Percentiles rank a stretch among this genome's conserved stretches.
Evolutionary conservation across 2,797 vertebrate genomes (phyloP).

Genomic region (Crax fasciolata): DNA sequence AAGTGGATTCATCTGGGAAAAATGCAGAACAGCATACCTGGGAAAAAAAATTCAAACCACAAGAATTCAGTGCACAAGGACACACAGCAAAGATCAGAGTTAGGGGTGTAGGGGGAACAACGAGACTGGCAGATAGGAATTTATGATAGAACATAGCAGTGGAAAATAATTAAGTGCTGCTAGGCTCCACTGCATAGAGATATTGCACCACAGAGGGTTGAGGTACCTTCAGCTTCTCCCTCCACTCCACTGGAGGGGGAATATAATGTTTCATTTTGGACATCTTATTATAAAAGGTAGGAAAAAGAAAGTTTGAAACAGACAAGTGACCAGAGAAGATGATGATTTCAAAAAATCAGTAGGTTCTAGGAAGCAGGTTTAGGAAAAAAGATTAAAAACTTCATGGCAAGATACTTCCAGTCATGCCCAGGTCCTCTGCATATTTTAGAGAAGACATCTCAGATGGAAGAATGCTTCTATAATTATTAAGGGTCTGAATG

Average conservation of each 20-base stretch:
- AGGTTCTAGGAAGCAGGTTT: neutral
- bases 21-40: conserved; percentile 29
- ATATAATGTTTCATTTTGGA: neutral
- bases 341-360: neutral
- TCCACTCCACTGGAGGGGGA: neutral
- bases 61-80: conserved; percentile 16
- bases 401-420: neutral
- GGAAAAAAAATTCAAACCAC: conserved; percentile 31
- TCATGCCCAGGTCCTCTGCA: neutral
- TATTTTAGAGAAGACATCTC: neutral
- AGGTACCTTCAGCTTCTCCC: neutral
- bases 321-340: neutral
- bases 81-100: neutral
- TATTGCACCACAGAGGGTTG: neutral
- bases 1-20: conserved; percentile 1
- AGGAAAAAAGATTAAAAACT: neutral
- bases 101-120: neutral
- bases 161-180: neutral
- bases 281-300: neutral
- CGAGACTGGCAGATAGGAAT: neutral
- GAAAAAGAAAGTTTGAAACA: neutral
- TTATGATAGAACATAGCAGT: neutral
- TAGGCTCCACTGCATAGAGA: neutral
- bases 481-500: neutral
- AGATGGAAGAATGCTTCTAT: neutral